Evolutionary conservation across 30 jellyfish, hydroid and myxozoan species (phyloP).

Genomic region (Hydractinia symbiolongicarpus): DNA sequence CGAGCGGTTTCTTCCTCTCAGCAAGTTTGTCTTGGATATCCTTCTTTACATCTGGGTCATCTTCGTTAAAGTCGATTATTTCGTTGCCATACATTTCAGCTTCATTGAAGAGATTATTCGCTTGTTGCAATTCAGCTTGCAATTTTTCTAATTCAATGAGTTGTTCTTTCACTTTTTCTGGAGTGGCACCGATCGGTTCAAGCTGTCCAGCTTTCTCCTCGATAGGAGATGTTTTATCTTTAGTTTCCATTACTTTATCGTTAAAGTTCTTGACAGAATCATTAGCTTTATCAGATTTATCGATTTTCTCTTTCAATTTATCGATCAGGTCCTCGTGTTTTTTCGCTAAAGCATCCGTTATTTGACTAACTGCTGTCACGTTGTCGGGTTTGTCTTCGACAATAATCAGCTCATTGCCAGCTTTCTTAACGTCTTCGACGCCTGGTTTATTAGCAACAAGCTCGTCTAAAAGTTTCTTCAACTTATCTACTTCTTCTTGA

Average conservation of each 20-base stretch:
- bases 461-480: conserved; percentile 61
- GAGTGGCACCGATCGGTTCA: conserved; percentile 90
- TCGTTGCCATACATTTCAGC: conserved; percentile 83
- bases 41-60: conserved; percentile 63
- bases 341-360: conserved; percentile 49
- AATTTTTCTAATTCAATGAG: conserved; percentile 73
- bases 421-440: conserved; percentile 42
- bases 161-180: conserved; percentile 84
- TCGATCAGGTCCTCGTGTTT: conserved; percentile 41
- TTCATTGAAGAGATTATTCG: conserved; percentile 59
- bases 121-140: conserved; percentile 64
- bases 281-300: conserved; percentile 50
- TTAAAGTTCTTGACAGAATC: conserved; percentile 39
- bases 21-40: conserved; percentile 32
- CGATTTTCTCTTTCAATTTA: conserved; percentile 46
- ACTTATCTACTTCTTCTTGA: conserved; percentile 41
- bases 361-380: conserved; percentile 59
- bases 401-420: conserved; percentile 56
- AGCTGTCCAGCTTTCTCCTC: conserved; percentile 42
- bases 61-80: conserved; percentile 33
- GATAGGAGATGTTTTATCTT: conserved; percentile 55
- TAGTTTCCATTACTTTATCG: conserved; percentile 41
- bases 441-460: conserved; percentile 39
- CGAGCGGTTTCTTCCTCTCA: conserved; percentile 48
- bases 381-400: conserved; percentile 85